Conservation (phyloP, 2,113 vertebrate genomes). For the Chamaea fasciata region DNA sequence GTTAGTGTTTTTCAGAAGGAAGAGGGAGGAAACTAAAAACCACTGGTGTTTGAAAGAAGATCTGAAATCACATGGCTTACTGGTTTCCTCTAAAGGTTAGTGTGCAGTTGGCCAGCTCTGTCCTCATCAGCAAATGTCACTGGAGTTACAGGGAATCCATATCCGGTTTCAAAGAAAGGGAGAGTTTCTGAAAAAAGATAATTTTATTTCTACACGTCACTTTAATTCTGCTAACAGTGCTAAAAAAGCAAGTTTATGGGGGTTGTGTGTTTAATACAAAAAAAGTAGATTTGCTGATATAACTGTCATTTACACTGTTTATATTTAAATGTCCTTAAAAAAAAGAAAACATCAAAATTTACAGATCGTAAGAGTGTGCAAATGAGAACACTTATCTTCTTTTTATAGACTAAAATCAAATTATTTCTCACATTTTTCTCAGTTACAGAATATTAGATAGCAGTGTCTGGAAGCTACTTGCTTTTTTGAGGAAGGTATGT, state of each 20-base stretch:
- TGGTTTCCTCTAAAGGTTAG: neutral
- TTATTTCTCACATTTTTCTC: slow-evolving; percentile 67
- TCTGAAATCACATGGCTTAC: neutral
- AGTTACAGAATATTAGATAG: slow-evolving; percentile 67
- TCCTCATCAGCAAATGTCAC: neutral
- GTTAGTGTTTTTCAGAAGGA: neutral
- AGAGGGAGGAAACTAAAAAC: neutral
- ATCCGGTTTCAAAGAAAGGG: neutral
- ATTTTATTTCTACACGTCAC: neutral
- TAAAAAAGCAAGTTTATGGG: slow-evolving; percentile 7
- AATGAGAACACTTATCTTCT: slow-evolving; percentile 66
- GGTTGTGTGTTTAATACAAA: neutral
- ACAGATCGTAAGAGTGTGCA: slow-evolving; percentile 40
- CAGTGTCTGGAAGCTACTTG: slow-evolving; percentile 27
- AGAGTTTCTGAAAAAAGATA: neutral
- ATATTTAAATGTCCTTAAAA: slow-evolving; percentile 70
- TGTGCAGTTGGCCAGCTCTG: neutral
- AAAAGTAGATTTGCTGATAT: slow-evolving; percentile 67
- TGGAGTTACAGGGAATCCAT: neutral
- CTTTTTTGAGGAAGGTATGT: slow-evolving; percentile 54
- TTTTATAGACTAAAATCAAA: slow-evolving; percentile 72
- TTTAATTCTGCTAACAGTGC: slow-evolving; percentile 9
- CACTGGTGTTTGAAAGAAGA: neutral
- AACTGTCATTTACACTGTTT: slow-evolving; percentile 71
- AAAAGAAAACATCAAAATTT: slow-evolving; percentile 66